phyloP scores from a whole-genome alignment of 2,888 invertebrate genomes.

The Prenolepis imparis region DNA sequence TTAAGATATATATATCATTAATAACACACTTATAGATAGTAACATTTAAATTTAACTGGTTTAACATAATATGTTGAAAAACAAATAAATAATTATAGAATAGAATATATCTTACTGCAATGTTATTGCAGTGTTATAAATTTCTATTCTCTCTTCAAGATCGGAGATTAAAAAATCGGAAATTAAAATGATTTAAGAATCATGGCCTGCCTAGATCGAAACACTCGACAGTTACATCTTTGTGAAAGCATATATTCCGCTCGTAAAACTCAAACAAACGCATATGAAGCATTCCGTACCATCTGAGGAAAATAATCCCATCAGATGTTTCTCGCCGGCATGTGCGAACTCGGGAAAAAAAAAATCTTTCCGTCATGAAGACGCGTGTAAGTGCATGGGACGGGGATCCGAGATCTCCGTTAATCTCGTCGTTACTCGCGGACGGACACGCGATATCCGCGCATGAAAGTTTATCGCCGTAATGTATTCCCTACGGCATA shows the following conservation, averaged over 20 bases:
- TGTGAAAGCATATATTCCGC: conserved; percentile 22
- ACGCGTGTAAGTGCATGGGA: neutral
- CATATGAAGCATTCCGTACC: neutral
- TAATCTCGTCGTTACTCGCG: conserved; percentile 48
- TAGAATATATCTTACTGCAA: neutral
- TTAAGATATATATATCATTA: neutral
- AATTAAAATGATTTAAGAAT: neutral
- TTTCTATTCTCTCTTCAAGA: neutral
- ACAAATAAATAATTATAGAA: neutral
- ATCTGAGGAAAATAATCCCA: conserved; percentile 33
- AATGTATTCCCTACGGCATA: conserved; percentile 66
- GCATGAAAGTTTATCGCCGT: conserved; percentile 60
- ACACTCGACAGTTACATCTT: conserved; percentile 16
- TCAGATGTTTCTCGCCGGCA: neutral
- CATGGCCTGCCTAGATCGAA: neutral
- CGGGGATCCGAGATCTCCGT: conserved; percentile 26
- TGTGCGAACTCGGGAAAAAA: conserved; percentile 29
- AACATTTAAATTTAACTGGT: neutral
- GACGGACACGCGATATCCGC: conserved; percentile 61
- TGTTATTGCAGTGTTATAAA: neutral
- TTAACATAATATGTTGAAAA: neutral
- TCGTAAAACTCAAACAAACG: conserved; percentile 36
- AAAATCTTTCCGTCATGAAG: conserved; percentile 20
- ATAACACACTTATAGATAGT: neutral
- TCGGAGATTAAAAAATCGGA: neutral